These are phyloP conservation scores for Caracal caracal DNA, from an alignment of 2,113 vertebrate genomes.

Conservation along the genomic window DNA sequence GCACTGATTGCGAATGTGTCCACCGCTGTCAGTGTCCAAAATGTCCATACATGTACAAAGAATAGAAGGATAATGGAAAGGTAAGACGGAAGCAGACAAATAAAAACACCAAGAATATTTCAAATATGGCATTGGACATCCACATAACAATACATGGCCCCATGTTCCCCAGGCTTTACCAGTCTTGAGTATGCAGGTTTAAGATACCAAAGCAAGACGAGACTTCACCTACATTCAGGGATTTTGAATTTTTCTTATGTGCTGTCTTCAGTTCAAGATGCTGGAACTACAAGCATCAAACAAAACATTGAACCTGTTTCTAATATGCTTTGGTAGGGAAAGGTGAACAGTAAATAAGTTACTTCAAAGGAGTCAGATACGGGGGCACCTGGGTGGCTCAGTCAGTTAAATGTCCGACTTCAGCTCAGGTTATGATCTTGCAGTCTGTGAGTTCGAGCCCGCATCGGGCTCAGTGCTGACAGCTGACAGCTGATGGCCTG, in stretches of 20 bases:
- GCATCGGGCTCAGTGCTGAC: too few species aligned
- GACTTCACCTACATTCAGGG: neutral
- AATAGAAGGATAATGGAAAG: neutral
- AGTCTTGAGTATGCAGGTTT: neutral
- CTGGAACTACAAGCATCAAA: neutral
- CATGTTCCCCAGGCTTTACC: neutral
- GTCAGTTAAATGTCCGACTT: too few species aligned
- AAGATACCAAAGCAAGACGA: neutral
- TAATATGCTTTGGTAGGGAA: neutral
- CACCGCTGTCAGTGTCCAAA: neutral
- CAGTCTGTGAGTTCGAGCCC: too few species aligned
- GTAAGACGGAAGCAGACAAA: neutral
- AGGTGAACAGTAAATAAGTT: neutral
- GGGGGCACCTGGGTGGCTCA: too few species aligned
- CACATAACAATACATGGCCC: neutral
- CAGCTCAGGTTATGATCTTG: too few species aligned
- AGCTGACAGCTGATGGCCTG: too few species aligned
- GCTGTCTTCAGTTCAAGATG: neutral
- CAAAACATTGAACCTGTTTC: neutral
- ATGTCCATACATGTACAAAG: neutral
- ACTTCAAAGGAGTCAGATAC: neutral
- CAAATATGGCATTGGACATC: neutral
- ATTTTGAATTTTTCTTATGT: constrained; percentile 8
- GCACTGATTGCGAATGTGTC: neutral
- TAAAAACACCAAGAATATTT: neutral